Base-by-base conservation (phyloP, 2,113 vertebrate genomes). In the Plectropomus leopardus region DNA sequence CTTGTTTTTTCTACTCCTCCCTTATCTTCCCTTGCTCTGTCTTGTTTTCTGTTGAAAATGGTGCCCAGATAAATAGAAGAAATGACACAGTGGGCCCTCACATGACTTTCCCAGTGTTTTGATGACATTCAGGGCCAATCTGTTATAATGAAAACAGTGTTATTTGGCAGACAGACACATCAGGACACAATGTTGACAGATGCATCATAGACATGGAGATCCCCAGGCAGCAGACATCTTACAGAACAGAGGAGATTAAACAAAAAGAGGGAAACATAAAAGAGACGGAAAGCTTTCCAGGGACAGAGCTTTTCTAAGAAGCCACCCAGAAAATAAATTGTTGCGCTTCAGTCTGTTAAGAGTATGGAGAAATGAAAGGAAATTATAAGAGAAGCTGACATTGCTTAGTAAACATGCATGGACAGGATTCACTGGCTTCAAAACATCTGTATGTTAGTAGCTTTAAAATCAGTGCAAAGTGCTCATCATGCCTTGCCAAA, bases 131-230 rank as follows among this genome's bases (percentile, higher is more conserved):
- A 60, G 32, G 50, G 30, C 75, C 34, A 61, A 63, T 76, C 50
- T 63, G 79, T 78, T 83, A 48, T 61, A 65, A 87, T 87, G 55
- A 83, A 89, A 91, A 89, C 83, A 80, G 58, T 57, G 70, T 89
- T 90, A 89, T 89, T 86, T 36, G 63, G 60, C 59, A 88, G 77
- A 84, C 66, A 44, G 68, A 75, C 84, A 82, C 17, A 4, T 80
- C 72, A 51, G 57, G 73, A 66, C 74, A 86, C 64, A 50, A 59
- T 82, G 84, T 76, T 84, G 80, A 90, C 78, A 78, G 83, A 85
- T 76, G 78, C 79, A 83, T 73, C 53, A 55, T 23, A 83, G 69
- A 77, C 80, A 85, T 4, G 0, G 58, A 86, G 45, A 83, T 76
- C 70, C 74, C 48, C 54, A 64, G 72, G 63, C 81, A 78, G 72